Conservation (phyloP, 2,888 invertebrate species). For the Ormyrus rosae region DNA sequence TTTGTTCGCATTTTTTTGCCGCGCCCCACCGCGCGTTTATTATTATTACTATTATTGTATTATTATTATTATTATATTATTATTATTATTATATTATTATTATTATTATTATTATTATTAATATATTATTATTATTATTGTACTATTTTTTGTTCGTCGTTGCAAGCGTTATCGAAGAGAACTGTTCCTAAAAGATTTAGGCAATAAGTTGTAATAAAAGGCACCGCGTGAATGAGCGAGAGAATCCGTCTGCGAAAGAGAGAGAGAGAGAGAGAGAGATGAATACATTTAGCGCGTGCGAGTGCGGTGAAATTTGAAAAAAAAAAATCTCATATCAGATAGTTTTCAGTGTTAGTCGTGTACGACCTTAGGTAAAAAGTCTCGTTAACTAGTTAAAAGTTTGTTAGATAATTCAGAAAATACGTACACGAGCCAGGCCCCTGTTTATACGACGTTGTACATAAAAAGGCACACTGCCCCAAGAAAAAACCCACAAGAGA, state of each 20-base stretch:
- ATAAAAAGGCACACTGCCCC: slow-evolving; percentile 74
- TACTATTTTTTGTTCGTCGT: slow-evolving; percentile 62
- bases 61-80: slow-evolving; percentile 37
- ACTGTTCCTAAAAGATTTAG: slow-evolving; percentile 75
- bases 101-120: slow-evolving; percentile 53
- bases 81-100: slow-evolving; percentile 35
- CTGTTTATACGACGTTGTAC: slow-evolving; percentile 74
- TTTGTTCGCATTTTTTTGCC: slow-evolving; percentile 62
- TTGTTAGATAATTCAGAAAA: slow-evolving; percentile 72
- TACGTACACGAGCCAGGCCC: slow-evolving; percentile 73
- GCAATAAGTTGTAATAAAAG: slow-evolving; percentile 72
- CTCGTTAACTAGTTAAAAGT: slow-evolving; percentile 76
- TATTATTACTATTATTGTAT: slow-evolving; percentile 44
- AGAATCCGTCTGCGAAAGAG: not conserved
- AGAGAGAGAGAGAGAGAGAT: slow-evolving; percentile 57
- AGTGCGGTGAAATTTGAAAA: slow-evolving; percentile 57
- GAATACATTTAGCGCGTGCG: slow-evolving; percentile 16
- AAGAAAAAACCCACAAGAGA: slow-evolving; percentile 39
- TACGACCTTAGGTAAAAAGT: slow-evolving; percentile 72
- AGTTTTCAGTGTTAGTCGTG: slow-evolving; percentile 76
- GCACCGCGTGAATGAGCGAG: slow-evolving; percentile 39
- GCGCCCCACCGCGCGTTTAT: slow-evolving; percentile 29
- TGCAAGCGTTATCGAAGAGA: slow-evolving; percentile 72
- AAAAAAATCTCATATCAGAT: slow-evolving; percentile 75
- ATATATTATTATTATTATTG: slow-evolving; percentile 50